Evolutionary conservation across 2,888 invertebrate species (phyloP).

Genomic region (Dasypogon diadema): DNA sequence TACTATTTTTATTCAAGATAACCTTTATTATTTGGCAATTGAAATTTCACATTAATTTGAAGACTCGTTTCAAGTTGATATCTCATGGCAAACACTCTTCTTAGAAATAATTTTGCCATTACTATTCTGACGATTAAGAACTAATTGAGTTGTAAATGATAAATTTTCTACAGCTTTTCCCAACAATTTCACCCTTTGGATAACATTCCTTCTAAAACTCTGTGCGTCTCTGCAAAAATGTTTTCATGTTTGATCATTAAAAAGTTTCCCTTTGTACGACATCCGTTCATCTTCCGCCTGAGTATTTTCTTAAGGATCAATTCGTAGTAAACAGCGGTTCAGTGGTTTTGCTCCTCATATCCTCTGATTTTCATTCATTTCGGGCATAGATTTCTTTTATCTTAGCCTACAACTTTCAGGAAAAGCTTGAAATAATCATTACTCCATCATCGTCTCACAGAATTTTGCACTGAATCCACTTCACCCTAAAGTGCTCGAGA

Average conservation of each 20-base stretch:
- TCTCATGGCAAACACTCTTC: no score
- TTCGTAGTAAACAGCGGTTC: constrained; percentile 23
- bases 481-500: constrained; percentile 12
- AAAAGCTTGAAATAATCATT: constrained; percentile 38
- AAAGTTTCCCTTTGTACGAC: constrained; percentile 26
- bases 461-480: constrained; percentile 2
- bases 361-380: constrained; percentile 8
- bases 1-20: no score
- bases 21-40: no score
- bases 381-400: constrained; percentile 23
- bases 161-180: no score
- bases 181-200: no score
- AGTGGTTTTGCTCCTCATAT: background rate
- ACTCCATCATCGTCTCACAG: constrained; percentile 39
- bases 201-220: background rate
- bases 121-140: no score
- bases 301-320: constrained; percentile 31
- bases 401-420: constrained; percentile 7
- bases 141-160: no score
- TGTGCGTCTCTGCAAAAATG: constrained; percentile 7
- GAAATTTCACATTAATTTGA: no score
- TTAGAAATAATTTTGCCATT: no score
- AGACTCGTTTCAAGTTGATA: no score
- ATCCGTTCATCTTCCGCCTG: constrained; percentile 21
- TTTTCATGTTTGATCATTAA: constrained; percentile 20